These are phyloP conservation scores for Cancer borealis DNA, from an alignment of 2,888 invertebrate species.

Conservation along the genomic window DNA sequence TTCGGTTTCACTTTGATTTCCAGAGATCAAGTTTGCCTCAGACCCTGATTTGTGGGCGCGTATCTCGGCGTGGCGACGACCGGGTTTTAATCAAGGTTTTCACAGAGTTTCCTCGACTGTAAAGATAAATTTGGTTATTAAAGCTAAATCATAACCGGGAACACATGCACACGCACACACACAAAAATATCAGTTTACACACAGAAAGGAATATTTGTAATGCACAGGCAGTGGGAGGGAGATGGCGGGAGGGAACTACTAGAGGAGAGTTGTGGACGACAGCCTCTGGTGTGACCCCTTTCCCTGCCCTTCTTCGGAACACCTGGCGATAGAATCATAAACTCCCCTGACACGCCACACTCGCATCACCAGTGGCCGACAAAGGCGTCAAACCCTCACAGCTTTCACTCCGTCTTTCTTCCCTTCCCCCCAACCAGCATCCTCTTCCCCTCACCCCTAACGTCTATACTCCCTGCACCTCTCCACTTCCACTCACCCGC, in stretches of 20 bases:
- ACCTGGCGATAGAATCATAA: conserved; percentile 2
- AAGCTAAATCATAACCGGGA: conserved; percentile 30
- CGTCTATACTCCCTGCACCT: neutral
- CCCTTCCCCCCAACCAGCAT: neutral
- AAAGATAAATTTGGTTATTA: conserved; percentile 42
- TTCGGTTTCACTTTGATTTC: conserved; percentile 69
- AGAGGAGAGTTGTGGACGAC: neutral
- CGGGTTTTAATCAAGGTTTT: conserved; percentile 44
- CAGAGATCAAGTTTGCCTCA: conserved; percentile 64
- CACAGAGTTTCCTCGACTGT: neutral
- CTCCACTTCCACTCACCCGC: neutral
- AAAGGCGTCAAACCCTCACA: neutral
- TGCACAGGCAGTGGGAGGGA: neutral
- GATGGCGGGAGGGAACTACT: neutral
- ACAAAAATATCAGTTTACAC: conserved; percentile 24
- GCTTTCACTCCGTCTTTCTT: neutral
- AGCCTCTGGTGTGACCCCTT: neutral
- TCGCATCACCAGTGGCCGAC: neutral
- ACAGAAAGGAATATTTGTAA: conserved; percentile 28
- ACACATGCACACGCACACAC: neutral
- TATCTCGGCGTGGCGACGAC: neutral
- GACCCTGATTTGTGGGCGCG: conserved; percentile 50
- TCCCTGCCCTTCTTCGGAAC: neutral
- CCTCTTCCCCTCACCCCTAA: no score
- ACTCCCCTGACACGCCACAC: neutral